phyloP scores from a whole-genome alignment of 2,113 vertebrate species.

The Psettodes erumei region DNA sequence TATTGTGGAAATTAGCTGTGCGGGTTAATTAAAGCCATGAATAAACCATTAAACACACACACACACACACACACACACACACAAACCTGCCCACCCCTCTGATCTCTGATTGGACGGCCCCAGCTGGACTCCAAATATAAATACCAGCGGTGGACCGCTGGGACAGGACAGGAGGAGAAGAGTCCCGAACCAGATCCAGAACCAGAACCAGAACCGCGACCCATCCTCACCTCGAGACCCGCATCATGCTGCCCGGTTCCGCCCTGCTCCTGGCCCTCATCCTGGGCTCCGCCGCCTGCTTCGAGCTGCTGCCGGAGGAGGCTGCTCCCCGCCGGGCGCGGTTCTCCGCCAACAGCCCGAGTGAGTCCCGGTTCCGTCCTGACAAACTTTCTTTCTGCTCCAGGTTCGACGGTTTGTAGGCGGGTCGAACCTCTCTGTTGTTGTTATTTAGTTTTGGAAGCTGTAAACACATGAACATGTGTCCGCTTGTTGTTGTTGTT shows the following conservation, averaged over 20 bases:
- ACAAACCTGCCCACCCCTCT: too few species aligned
- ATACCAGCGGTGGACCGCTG: slow-evolving; percentile 12
- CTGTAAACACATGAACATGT: too few species aligned
- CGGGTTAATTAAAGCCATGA: slow-evolving; percentile 42
- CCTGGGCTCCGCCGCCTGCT: slow-evolving; percentile 54
- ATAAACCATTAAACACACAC: slow-evolving; percentile 48
- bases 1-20: slow-evolving; percentile 62
- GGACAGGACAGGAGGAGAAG: background rate
- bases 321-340: slow-evolving; percentile 75
- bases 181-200: background rate
- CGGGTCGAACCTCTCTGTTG: too few species aligned
- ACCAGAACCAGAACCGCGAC: background rate
- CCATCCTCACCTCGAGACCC: background rate
- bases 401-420: too few species aligned
- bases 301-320: slow-evolving; percentile 68
- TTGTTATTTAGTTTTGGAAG: too few species aligned
- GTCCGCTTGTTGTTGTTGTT: too few species aligned
- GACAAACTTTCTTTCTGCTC: too few species aligned
- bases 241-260: slow-evolving; percentile 67
- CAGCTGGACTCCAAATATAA: slow-evolving; percentile 7
- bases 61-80: too few species aligned
- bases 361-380: slow-evolving; percentile 81
- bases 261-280: slow-evolving; percentile 62
- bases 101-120: slow-evolving; percentile 71
- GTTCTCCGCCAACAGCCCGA: slow-evolving; percentile 80